Percentiles rank a stretch among this genome's conserved stretches.
These are phyloP conservation scores for Chrysopa pallens DNA, from an alignment of 1,140 invertebrate genomes.

Conservation along the genomic window DNA sequence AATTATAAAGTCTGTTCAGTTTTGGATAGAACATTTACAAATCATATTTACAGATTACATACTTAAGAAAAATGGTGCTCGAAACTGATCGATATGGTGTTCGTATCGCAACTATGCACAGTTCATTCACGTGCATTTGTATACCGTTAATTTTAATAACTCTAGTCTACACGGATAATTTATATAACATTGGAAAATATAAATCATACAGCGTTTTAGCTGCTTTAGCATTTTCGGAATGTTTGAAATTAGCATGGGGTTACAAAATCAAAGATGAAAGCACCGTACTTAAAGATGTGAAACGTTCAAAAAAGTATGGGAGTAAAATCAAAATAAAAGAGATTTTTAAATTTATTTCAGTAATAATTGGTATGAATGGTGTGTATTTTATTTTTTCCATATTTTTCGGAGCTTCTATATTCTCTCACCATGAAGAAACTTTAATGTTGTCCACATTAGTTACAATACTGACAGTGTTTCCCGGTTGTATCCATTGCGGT, in stretches of 20 bases:
- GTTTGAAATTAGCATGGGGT: slow-evolving; percentile 11
- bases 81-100: neutral
- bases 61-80: neutral
- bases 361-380: slow-evolving; percentile 16
- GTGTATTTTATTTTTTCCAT: slow-evolving; percentile 41
- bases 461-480: slow-evolving; percentile 44
- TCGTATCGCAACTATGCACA: neutral
- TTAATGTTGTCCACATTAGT: slow-evolving; percentile 48
- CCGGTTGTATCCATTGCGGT: slow-evolving; percentile 39
- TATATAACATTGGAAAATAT: slow-evolving; percentile 13
- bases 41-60: neutral
- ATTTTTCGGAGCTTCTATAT: slow-evolving; percentile 56
- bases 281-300: slow-evolving; percentile 1
- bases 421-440: slow-evolving; percentile 46
- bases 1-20: no score
- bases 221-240: slow-evolving; percentile 10
- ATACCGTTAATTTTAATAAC: slow-evolving; percentile 6
- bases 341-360: slow-evolving; percentile 19
- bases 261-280: slow-evolving; percentile 1
- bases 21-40: no score
- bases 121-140: slow-evolving; percentile 8
- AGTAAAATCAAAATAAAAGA: slow-evolving; percentile 13
- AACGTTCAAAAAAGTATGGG: slow-evolving; percentile 1
- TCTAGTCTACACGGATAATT: slow-evolving; percentile 7
- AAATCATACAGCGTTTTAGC: slow-evolving; percentile 9